A percentile compares a stretch with the other conserved stretches of the same genome.
Conservation (phyloP, 2,113 vertebrate genomes). For the Planiliza haematocheilus region DNA sequence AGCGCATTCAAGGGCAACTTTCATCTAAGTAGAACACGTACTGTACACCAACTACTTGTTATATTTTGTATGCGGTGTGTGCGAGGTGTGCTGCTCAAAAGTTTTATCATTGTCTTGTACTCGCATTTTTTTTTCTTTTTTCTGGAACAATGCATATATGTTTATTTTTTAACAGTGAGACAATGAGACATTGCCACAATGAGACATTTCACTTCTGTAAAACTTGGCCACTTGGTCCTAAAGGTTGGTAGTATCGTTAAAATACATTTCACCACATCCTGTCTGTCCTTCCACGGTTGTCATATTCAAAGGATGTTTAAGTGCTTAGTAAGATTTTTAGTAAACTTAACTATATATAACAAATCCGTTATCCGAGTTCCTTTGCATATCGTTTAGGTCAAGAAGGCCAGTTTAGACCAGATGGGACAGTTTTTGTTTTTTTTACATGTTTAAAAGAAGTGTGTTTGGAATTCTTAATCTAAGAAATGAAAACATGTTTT, state of each 20-base stretch:
- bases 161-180: neutral
- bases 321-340: slow-evolving; percentile 27
- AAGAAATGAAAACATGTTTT: too few species aligned
- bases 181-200: slow-evolving; percentile 1
- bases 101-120: neutral
- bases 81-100: slow-evolving; percentile 8
- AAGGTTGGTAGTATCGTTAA: neutral
- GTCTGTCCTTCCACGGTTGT: neutral
- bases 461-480: too few species aligned
- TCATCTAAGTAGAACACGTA: slow-evolving; percentile 64
- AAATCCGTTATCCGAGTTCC: too few species aligned
- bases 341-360: neutral
- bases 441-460: too few species aligned
- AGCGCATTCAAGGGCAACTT: slow-evolving; percentile 64
- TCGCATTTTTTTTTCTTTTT: neutral
- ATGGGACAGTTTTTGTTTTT: too few species aligned
- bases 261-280: slow-evolving; percentile 21
- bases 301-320: slow-evolving; percentile 9
- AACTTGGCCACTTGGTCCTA: neutral
- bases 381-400: too few species aligned
- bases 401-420: too few species aligned
- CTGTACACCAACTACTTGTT: slow-evolving; percentile 31
- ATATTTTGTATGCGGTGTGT: slow-evolving; percentile 29
- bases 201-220: slow-evolving; percentile 45
- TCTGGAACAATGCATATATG: neutral